These are phyloP conservation scores for Mesodorylaimus sp. DNA, from an alignment of 2,888 invertebrate genomes.

Conservation along the genomic window DNA sequence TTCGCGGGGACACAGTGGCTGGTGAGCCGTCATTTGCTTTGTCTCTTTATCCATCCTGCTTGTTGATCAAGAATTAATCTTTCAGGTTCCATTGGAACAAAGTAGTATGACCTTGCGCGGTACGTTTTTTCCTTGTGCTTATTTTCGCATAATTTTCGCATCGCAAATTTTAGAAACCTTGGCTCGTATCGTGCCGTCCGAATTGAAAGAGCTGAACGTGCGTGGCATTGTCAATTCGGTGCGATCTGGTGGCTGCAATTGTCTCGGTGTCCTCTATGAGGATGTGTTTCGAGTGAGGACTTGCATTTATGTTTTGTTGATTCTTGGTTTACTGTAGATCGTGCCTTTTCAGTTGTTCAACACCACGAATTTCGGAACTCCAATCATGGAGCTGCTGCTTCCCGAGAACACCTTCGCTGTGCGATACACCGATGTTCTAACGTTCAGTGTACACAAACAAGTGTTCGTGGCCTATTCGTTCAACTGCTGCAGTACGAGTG, in stretches of 20 bases:
- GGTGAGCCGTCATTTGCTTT: too few relatives aligned
- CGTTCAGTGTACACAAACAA: not conserved
- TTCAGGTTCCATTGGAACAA: conserved; percentile 9
- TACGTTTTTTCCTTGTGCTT: too few relatives aligned
- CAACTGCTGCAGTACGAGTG: not conserved
- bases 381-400: not conserved
- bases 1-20: conserved; percentile 8
- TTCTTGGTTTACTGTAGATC: not conserved
- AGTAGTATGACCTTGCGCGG: conserved; percentile 1
- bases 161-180: conserved; percentile 9
- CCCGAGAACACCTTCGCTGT: not conserved
- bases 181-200: conserved; percentile 3
- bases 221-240: not conserved
- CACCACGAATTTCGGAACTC: not conserved
- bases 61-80: too few relatives aligned
- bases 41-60: too few relatives aligned
- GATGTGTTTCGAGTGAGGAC: not conserved
- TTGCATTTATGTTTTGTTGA: not conserved
- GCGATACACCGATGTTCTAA: not conserved
- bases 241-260: not conserved
- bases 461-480: not conserved
- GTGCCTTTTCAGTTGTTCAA: conserved; percentile 3
- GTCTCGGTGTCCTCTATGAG: not conserved
- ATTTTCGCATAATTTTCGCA: too few relatives aligned
- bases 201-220: conserved; percentile 1